Conservation (phyloP, 2,888 invertebrate species). For the Drosophila emarginata region DNA sequence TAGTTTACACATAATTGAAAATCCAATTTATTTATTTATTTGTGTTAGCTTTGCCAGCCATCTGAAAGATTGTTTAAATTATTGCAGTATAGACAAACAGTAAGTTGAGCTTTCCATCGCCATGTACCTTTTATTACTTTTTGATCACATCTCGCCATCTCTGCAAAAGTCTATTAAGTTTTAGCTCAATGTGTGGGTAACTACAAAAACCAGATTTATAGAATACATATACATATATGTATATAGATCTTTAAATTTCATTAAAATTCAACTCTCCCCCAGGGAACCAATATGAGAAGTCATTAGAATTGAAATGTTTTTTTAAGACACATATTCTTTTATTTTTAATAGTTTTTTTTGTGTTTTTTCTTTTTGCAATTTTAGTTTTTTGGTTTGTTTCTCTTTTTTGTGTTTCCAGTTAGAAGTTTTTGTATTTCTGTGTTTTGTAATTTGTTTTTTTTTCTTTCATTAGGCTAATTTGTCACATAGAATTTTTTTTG, state of each 20-base stretch:
- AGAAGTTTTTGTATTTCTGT: slow-evolving; percentile 14
- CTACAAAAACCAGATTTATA: slow-evolving; percentile 50
- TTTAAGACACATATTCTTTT: slow-evolving; percentile 76
- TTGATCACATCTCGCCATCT: slow-evolving; percentile 15
- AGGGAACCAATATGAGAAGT: slow-evolving; percentile 54
- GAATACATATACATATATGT: not conserved
- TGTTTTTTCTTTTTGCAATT: slow-evolving; percentile 54
- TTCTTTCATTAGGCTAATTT: slow-evolving; percentile 59
- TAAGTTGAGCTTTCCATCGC: no score
- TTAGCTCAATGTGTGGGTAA: slow-evolving; percentile 23
- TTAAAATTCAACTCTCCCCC: slow-evolving; percentile 27
- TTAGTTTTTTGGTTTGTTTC: slow-evolving; percentile 38
- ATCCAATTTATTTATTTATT: no score
- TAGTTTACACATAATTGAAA: no score
- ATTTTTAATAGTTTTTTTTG: slow-evolving; percentile 72
- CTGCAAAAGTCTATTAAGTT: not conserved
- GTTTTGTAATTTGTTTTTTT: slow-evolving; percentile 31
- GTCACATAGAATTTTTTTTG: slow-evolving; percentile 67
- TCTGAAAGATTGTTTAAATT: no score
- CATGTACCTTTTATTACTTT: not conserved
- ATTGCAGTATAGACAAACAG: no score
- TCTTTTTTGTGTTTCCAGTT: slow-evolving; percentile 17
- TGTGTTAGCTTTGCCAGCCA: no score
- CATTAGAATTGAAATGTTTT: slow-evolving; percentile 51
- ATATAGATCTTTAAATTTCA: slow-evolving; percentile 23